Evolutionary conservation across 2,113 vertebrate species (phyloP).

Genomic region (Alethe castanea): DNA sequence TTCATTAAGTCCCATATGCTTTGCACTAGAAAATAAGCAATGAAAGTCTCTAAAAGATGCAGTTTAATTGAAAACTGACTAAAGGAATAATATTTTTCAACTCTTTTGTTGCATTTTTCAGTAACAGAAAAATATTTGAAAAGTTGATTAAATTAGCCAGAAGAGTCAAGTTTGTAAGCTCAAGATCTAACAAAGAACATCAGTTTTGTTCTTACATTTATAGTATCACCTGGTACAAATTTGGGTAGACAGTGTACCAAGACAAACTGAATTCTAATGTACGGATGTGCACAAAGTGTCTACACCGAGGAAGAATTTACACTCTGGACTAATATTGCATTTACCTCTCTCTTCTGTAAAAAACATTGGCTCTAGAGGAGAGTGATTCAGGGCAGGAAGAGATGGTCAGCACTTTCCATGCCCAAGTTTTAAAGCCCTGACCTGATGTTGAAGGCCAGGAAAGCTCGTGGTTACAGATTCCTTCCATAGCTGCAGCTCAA

Average conservation of each 20-base stretch:
- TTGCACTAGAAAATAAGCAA: neutral
- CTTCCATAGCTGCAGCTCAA: neutral
- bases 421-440: neutral
- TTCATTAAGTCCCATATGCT: neutral
- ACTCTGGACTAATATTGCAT: neutral
- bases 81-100: neutral
- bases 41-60: neutral
- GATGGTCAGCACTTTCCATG: neutral
- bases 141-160: neutral
- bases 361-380: neutral
- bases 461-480: accelerated
- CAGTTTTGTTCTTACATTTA: neutral
- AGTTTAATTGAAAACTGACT: neutral
- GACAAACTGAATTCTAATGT: neutral
- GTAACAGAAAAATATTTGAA: neutral
- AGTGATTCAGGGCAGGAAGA: neutral
- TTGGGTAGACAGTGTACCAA: neutral
- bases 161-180: neutral
- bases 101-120: neutral
- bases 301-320: neutral
- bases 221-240: neutral
- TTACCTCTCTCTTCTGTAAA: neutral
- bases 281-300: neutral
- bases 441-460: neutral
- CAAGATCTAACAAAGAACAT: neutral